These are phyloP conservation scores for Spisula solida DNA, from an alignment of 2,888 invertebrate species.

Conservation along the genomic window DNA sequence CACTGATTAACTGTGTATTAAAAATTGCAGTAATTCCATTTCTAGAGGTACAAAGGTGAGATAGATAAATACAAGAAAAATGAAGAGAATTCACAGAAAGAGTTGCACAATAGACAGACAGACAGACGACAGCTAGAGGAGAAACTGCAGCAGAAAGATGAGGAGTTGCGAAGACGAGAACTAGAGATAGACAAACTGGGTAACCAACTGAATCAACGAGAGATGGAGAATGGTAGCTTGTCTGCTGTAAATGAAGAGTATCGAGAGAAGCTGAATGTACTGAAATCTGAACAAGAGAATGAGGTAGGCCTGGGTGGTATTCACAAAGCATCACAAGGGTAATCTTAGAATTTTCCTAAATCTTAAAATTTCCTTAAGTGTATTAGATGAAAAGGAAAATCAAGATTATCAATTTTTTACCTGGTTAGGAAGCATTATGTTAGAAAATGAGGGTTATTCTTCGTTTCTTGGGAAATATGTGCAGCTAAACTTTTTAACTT, in stretches of 20 bases:
- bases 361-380: too few relatives aligned
- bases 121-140: conserved; percentile 33
- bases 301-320: not conserved
- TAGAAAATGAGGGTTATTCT: too few relatives aligned
- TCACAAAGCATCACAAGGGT: too few relatives aligned
- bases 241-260: not conserved
- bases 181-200: not conserved
- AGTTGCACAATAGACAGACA: conserved; percentile 13
- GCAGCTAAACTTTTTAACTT: too few relatives aligned
- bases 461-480: too few relatives aligned
- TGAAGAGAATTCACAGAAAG: conserved; percentile 36
- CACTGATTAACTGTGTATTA: not conserved
- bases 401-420: too few relatives aligned
- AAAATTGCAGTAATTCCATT: not conserved
- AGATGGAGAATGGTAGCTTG: not conserved
- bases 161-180: not conserved
- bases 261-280: not conserved
- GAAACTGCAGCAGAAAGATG: conserved; percentile 34
- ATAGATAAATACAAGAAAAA: conserved; percentile 48
- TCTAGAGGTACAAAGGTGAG: conserved; percentile 42
- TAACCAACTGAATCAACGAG: not conserved
- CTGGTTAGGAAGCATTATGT: too few relatives aligned
- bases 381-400: too few relatives aligned
- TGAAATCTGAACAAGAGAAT: not conserved
- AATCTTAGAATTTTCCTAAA: too few relatives aligned